These are phyloP conservation scores for Dexiosoma caninum DNA, from an alignment of 2,888 invertebrate genomes.

Conservation along the genomic window DNA sequence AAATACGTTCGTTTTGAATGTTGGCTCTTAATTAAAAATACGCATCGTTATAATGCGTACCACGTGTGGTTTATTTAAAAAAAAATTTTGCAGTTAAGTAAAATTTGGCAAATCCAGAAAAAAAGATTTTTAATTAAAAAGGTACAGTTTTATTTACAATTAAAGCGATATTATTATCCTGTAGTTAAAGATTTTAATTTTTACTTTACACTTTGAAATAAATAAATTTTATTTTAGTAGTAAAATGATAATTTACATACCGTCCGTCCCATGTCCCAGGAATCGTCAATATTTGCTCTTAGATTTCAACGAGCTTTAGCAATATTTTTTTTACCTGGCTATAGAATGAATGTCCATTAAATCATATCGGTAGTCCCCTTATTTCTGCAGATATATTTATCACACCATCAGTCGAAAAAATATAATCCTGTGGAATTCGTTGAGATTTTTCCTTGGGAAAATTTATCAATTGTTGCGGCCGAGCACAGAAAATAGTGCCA, in stretches of 20 bases:
- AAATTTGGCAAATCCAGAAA: too few species aligned
- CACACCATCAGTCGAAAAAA: not conserved
- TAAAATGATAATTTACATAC: not conserved
- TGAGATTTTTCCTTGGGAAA: not conserved
- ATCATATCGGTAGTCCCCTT: not conserved
- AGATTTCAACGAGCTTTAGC: not conserved
- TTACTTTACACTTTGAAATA: not conserved
- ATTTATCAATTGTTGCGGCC: not conserved
- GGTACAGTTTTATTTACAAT: not conserved
- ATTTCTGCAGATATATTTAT: constrained; percentile 10
- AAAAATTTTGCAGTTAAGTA: too few species aligned
- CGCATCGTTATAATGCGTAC: too few species aligned
- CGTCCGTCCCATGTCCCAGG: not conserved
- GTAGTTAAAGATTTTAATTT: not conserved
- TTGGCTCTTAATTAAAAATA: too few species aligned
- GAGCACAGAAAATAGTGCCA: not conserved
- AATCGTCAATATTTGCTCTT: not conserved
- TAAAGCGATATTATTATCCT: not conserved
- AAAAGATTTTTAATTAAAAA: too few species aligned
- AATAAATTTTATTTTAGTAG: not conserved
- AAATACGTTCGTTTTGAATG: too few species aligned
- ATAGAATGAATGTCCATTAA: not conserved
- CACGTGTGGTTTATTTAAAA: too few species aligned
- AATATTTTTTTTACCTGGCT: not conserved
- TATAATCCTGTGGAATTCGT: not conserved